These are phyloP conservation scores for Eublepharis macularius DNA, from an alignment of 2,113 vertebrate species.

Conservation along the genomic window DNA sequence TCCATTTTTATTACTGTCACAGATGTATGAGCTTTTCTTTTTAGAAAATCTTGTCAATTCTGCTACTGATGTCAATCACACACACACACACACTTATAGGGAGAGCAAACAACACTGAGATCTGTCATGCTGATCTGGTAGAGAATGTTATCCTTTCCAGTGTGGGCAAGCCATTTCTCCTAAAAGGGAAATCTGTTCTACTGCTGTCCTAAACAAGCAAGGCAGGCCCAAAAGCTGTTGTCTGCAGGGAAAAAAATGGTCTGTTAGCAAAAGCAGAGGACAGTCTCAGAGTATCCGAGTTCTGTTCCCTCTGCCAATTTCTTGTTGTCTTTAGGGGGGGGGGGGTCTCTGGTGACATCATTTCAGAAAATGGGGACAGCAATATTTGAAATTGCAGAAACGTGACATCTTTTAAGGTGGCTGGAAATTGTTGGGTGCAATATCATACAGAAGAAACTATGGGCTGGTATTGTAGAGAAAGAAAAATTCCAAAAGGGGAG, in stretches of 20 bases:
- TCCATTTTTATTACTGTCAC: conserved; percentile 31
- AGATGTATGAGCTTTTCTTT: conserved; percentile 40
- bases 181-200: conserved; percentile 46
- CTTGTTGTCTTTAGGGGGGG: background rate
- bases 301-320: conserved; percentile 35
- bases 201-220: conserved; percentile 43
- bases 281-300: conserved; percentile 37
- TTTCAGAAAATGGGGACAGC: too few relatives aligned
- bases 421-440: too few relatives aligned
- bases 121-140: conserved; percentile 18
- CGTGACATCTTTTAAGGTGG: too few relatives aligned
- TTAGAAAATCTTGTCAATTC: conserved; percentile 35
- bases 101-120: background rate
- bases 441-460: too few relatives aligned
- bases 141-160: conserved; percentile 20
- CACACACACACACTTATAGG: background rate
- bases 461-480: too few relatives aligned
- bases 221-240: conserved; percentile 33
- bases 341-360: too few relatives aligned
- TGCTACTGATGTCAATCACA: background rate
- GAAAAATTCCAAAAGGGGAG: too few relatives aligned
- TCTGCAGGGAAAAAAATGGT: too few relatives aligned
- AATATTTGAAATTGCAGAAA: too few relatives aligned
- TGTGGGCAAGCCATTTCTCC: conserved; percentile 32
- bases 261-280: conserved; percentile 30